Base-by-base conservation (phyloP, 2,113 vertebrate species). In the Chlamydotis undulata region DNA sequence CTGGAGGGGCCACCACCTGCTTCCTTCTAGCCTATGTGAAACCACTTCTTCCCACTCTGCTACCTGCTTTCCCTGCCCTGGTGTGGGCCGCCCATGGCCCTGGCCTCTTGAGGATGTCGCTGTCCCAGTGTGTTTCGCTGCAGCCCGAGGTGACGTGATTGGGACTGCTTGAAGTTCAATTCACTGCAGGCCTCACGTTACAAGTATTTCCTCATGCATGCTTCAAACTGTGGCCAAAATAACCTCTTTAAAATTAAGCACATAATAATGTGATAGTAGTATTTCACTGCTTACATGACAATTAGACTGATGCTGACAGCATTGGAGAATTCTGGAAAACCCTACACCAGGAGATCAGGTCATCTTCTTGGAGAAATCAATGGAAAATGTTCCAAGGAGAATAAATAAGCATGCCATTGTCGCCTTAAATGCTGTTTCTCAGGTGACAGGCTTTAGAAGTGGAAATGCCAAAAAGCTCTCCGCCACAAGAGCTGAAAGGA, bases 101-200 rank as follows among this genome's bases (percentile, higher is more conserved):
- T 26, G 25, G 52, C 52, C 52, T 25, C 52, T 55, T 29, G 52
- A 26, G 26, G 25, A 14, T 45, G 23, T 29, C n/a, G 9, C 39
- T 87, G 63, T 31, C 33, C 31, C 0, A 0, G 16, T 1, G 22
- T 24, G 39, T 15, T 23, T 31, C 3, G 1, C 53, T 53, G 22
- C 47, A 41, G 17, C 12, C 55, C 7, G 11, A 69, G 21, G 10
- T 65, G 63, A 76, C 1, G 1, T 7, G n/a, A 52, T 19, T 43
- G 29, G 22, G n/a, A 53, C 37, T 55, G 7, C 45, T 18, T 31
- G 28, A 81, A 70, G 39, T 7, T 71, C 45, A n/a, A 18, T 77
- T 71, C 45, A 19, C 4, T 14, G 45, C 12, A 81, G 21, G 60
- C 7, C 25, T 82, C 45, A 49, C 19, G 14, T 68, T 74, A 45